Base-by-base conservation (phyloP, 2,113 vertebrate species). In the Mustela nigripes region DNA sequence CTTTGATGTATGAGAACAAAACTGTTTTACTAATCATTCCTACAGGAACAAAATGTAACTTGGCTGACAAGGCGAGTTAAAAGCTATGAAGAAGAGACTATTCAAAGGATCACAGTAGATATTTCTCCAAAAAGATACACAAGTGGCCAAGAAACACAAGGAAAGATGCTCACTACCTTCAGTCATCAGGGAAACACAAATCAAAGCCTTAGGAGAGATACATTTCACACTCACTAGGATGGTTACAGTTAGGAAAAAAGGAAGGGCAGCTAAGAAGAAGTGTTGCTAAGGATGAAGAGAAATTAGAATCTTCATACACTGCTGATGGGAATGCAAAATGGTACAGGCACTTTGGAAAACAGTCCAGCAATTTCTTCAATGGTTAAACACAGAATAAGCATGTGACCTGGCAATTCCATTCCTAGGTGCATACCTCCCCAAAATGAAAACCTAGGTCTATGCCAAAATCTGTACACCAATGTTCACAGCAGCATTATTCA, bases 141-240 rank as follows among this genome's bases (percentile, higher is more conserved):
- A 60, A 87, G 56, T 83, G 58, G 83, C 60, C 21, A 89, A 86
- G 22, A 94, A 48, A 48, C 78, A 86, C 4, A 67, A 69, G 39
- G 86, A 87, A 95, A 76, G 39, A 89, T 24, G 31, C 18, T 82
- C 12, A 91, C 31, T 82, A 45, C 67, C 39, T 62, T 79, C 42
- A 65, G 36, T 73, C 45, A 88, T 53, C 50, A 36, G 67, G n/a
- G 53, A 78, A 95, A 94, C 71, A 71, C 7, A 94, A 91, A 94
- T 83, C 36, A 58, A 87, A 83, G 63, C n/a, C 69, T 81, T 39
- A 69, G 3, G 7, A 62, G 60, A 62, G 53, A 67, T 60, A 53
- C 28, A 39, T 39, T 60, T 53, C 28, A 50, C 7, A 69, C 19
- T 78, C 42, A 69, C 24, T 53, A 91, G n/a, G 24, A 78, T 62